These are phyloP conservation scores for Zaprionus ornatus DNA, from an alignment of 1,140 invertebrate genomes.

Conservation along the genomic window DNA sequence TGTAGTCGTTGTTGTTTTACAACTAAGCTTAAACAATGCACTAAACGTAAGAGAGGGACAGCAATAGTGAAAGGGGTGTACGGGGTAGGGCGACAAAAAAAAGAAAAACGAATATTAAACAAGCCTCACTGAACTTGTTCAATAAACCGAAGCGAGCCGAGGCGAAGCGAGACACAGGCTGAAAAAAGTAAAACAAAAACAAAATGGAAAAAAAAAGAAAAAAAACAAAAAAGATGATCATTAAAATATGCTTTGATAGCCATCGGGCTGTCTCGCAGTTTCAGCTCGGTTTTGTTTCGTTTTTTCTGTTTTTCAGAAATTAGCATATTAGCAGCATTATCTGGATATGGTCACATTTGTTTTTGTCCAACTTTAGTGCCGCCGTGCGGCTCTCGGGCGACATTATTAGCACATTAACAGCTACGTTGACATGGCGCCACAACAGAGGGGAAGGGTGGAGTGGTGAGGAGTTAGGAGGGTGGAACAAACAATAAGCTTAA, in stretches of 20 bases:
- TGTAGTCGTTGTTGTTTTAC: conserved; percentile 61
- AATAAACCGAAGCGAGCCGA: conserved; percentile 43
- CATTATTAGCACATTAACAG: conserved; percentile 56
- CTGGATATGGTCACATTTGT: conserved; percentile 49
- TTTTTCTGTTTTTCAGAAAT: conserved; percentile 27
- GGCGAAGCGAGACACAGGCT: conserved; percentile 31
- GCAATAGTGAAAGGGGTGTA: background rate
- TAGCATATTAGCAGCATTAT: conserved; percentile 61
- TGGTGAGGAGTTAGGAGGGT: background rate
- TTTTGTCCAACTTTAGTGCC: conserved; percentile 45
- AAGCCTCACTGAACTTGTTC: conserved; percentile 46
- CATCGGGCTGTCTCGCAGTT: conserved; percentile 38
- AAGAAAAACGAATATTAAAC: conserved; percentile 30
- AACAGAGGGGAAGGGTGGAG: background rate
- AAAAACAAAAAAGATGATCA: conserved; percentile 53
- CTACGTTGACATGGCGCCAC: conserved; percentile 38
- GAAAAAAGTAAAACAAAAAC: conserved; percentile 22
- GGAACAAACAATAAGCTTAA: background rate
- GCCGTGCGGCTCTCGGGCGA: conserved; percentile 40
- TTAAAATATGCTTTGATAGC: conserved; percentile 65
- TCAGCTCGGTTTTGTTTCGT: conserved; percentile 8
- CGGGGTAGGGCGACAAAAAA: background rate
- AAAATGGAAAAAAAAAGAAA: conserved; percentile 32
- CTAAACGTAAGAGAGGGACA: conserved; percentile 17
- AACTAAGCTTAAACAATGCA: conserved; percentile 53